Base-by-base conservation (phyloP, 2,113 vertebrate species). In the Crotalus helleri region DNA sequence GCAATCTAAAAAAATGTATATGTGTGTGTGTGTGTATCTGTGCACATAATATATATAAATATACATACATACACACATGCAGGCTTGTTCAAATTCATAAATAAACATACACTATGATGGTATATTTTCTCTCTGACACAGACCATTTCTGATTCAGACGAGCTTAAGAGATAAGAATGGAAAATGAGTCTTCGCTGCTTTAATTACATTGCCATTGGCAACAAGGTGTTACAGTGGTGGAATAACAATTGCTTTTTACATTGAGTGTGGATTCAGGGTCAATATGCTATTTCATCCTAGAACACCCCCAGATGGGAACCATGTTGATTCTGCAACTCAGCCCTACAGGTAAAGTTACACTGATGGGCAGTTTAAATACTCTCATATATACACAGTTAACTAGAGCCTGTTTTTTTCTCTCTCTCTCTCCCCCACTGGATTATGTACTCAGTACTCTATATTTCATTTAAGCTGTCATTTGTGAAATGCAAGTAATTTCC, bases 181-280 rank as follows among this genome's bases (percentile, higher is more conserved):
- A 97, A 98, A 99, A 99, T 98, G 97, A 98, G 97, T 98, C 98
- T 96, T 98, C 98, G 97, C 97, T 97, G 97, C 98, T 98, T 98
- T 98, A 98, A 99, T 98, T 99, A 98, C 98, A 98, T 98, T 93
- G 97, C 98, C 98, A 98, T 97, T 98, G 98, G 98, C 98, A 98
- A 98, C 97, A 98, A 98, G 98, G 98, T 97, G 98, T 98, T 96
- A 97, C 97, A 96, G 97, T 97, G 95, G 97, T 96, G 96, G 98
- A 98, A 98, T 98, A 98, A 97, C 97, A 97, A 97, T 98, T 97
- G 96, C 97, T 98, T 93, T 98, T 98, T 96, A 97, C 97, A 97
- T 97, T 93, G 97, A 96, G 97, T 97, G 97, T 97, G 95, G 96
- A 97, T 97, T 97, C 96, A 93, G 96, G 98, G 98, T 98, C 98